Evolutionary conservation across 1,140 invertebrate species (phyloP).

Genomic region (Portunus trituberculatus): DNA sequence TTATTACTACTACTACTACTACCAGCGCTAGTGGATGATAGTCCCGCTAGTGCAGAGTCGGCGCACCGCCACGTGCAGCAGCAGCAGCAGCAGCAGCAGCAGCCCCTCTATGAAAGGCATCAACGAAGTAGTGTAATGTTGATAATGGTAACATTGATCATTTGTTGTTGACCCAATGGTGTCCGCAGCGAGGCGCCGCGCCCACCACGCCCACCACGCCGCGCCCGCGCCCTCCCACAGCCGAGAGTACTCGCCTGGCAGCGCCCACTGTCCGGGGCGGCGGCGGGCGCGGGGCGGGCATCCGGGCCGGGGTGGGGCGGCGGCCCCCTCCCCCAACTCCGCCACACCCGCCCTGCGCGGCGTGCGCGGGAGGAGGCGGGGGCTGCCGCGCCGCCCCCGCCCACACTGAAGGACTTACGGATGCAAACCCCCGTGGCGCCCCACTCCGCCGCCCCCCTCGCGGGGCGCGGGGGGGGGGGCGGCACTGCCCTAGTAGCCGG

Average conservation of each 20-base stretch:
- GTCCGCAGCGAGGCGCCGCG: too few relatives aligned
- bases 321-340: background rate
- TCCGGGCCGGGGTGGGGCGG: too few relatives aligned
- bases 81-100: too few relatives aligned
- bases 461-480: constrained; percentile 15
- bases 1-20: too few relatives aligned
- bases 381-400: constrained; percentile 32
- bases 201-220: too few relatives aligned
- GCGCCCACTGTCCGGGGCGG: constrained; percentile 27
- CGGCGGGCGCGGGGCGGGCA: too few relatives aligned
- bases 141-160: too few relatives aligned
- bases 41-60: too few relatives aligned
- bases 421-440: constrained; percentile 59
- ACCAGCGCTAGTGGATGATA: too few relatives aligned
- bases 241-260: constrained; percentile 57
- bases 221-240: constrained; percentile 27
- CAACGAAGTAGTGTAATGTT: too few relatives aligned
- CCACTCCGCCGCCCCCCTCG: background rate
- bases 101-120: too few relatives aligned
- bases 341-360: background rate
- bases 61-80: too few relatives aligned
- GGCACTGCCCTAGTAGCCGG: constrained; percentile 68
- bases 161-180: background rate
- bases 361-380: background rate
- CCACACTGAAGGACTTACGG: constrained; percentile 69